Conservation (phyloP, 1,140 invertebrate species). For the Eurosta solidaginis region DNA sequence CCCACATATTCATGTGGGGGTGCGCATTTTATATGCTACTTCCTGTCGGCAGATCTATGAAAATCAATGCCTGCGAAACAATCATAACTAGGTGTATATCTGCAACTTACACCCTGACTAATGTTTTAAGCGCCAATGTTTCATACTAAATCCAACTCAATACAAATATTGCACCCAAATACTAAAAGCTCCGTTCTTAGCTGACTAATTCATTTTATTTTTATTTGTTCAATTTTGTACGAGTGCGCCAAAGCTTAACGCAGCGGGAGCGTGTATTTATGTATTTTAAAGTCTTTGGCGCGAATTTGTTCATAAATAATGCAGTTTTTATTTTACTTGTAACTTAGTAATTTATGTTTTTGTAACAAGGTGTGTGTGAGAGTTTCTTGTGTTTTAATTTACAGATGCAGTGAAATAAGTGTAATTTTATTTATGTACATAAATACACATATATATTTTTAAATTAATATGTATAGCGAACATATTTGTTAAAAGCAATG, state of each 20-base stretch:
- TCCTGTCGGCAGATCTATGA: too few relatives aligned
- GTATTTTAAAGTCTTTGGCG: not conserved
- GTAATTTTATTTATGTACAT: too few relatives aligned
- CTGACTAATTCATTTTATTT: too few relatives aligned
- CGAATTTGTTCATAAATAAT: not conserved
- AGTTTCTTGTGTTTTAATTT: not conserved
- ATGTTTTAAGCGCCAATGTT: not conserved
- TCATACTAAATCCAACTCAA: not conserved
- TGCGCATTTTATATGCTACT: too few relatives aligned
- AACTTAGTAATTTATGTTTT: not conserved
- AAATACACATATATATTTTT: too few relatives aligned
- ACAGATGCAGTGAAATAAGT: too few relatives aligned
- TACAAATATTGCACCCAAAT: not conserved
- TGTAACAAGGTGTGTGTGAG: not conserved
- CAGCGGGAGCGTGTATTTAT: not conserved
- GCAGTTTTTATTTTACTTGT: not conserved
- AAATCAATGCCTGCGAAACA: too few relatives aligned
- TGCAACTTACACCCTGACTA: not conserved
- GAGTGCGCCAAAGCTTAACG: too few relatives aligned
- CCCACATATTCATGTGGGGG: too few relatives aligned
- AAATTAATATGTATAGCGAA: too few relatives aligned
- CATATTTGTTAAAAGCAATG: too few relatives aligned
- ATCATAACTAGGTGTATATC: not conserved
- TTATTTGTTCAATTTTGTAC: too few relatives aligned
- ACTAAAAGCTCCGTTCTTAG: not conserved